Evolutionary conservation across 2,113 vertebrate species (phyloP).

Genomic region (Dromiciops gliroides): DNA sequence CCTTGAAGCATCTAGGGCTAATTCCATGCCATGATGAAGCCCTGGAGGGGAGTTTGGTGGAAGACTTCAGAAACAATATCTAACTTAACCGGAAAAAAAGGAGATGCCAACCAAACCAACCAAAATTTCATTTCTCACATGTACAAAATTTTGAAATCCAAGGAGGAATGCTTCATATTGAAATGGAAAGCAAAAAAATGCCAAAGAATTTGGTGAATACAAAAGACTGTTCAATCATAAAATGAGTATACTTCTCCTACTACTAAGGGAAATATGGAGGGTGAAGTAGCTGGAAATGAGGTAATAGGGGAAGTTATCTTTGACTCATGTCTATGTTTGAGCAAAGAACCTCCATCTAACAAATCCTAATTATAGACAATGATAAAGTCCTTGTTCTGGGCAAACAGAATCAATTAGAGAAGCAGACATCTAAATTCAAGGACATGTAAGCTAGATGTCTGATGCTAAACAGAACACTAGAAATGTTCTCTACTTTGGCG

Average conservation of each 20-base stretch:
- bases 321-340: neutral
- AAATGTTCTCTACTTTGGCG: neutral
- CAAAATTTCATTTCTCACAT: neutral
- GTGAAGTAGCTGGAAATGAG: neutral
- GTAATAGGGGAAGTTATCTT: conserved; percentile 1
- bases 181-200: neutral
- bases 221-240: neutral
- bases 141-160: conserved; percentile 25
- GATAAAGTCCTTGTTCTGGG: neutral
- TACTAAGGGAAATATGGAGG: neutral
- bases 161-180: neutral
- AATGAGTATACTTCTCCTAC: conserved; percentile 8
- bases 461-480: neutral
- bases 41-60: neutral
- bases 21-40: neutral
- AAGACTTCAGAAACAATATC: neutral
- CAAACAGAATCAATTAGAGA: neutral
- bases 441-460: neutral
- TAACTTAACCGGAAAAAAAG: neutral
- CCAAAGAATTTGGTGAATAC: neutral
- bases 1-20: neutral
- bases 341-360: neutral
- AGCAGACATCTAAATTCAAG: neutral
- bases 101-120: neutral
- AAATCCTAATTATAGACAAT: conserved; percentile 21